Evolutionary conservation across 2,113 vertebrate species (phyloP).

Genomic region (Callithrix jacchus): DNA sequence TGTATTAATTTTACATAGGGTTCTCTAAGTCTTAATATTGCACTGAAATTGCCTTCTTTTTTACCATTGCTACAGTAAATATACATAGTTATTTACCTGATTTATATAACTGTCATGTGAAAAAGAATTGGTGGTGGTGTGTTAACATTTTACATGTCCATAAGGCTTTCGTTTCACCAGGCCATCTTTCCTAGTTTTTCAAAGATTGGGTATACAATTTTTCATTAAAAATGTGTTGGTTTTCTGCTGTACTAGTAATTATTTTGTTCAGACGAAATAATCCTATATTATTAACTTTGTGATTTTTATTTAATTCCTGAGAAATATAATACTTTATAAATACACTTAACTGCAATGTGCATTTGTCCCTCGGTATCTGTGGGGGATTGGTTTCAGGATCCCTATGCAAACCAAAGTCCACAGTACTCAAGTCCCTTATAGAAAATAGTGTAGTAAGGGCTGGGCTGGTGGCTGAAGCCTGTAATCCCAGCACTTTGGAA

Average conservation of each 20-base stretch:
- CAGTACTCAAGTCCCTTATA: neutral
- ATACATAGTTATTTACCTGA: neutral
- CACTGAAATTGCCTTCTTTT: slow-evolving; percentile 36
- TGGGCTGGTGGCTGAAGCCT: no score
- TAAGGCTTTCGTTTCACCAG: slow-evolving; percentile 29
- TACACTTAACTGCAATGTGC: neutral
- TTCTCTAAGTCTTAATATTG: slow-evolving; percentile 24
- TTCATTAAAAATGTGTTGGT: slow-evolving; percentile 38
- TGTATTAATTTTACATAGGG: slow-evolving; percentile 18
- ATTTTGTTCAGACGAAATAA: slow-evolving; percentile 14
- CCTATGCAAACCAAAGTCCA: neutral
- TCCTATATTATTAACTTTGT: neutral
- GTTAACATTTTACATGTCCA: neutral
- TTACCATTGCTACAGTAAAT: neutral
- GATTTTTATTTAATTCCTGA: slow-evolving; percentile 40
- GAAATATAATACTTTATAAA: neutral
- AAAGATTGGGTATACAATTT: neutral
- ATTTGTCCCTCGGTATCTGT: neutral
- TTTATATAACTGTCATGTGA: neutral
- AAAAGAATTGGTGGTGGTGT: neutral
- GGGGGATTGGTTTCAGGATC: neutral
- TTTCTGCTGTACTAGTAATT: slow-evolving; percentile 14
- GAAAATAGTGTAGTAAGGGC: neutral
- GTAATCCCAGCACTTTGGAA: no score
- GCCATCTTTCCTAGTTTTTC: slow-evolving; percentile 10